Evolutionary conservation across 1,140 invertebrate genomes (phyloP).

Genomic region (Helicoverpa armigera): DNA sequence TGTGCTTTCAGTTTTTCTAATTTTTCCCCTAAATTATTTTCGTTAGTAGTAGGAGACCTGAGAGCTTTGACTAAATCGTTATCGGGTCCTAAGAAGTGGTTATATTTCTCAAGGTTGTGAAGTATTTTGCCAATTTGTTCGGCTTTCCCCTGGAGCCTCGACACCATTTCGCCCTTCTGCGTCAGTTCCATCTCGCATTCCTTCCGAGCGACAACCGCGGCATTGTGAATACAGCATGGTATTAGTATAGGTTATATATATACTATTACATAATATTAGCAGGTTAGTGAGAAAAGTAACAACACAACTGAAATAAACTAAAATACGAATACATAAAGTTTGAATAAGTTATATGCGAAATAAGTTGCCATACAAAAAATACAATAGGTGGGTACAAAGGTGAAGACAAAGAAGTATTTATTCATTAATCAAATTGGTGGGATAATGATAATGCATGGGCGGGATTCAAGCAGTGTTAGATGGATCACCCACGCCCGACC

Average conservation of each 20-base stretch:
- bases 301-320: constrained; percentile 5
- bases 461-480: constrained; percentile 54
- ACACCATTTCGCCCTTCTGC: constrained; percentile 96
- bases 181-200: constrained; percentile 97
- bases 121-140: constrained; percentile 96
- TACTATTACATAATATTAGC: constrained; percentile 48
- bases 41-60: constrained; percentile 86
- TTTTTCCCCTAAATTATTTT: constrained; percentile 74
- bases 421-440: constrained; percentile 42
- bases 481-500: constrained; percentile 66
- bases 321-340: constrained; percentile 20
- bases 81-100: constrained; percentile 89
- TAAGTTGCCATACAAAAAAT: constrained; percentile 13
- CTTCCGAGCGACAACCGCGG: constrained; percentile 87
- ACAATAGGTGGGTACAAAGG: constrained; percentile 18
- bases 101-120: constrained; percentile 95
- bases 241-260: constrained; percentile 74
- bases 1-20: constrained; percentile 74
- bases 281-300: constrained; percentile 41
- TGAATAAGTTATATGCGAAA: constrained; percentile 27
- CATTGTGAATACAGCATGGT: constrained; percentile 80
- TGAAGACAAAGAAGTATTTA: constrained; percentile 36
- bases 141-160: constrained; percentile 95
- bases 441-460: constrained; percentile 59
- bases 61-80: constrained; percentile 86